A percentile compares a stretch with the other conserved stretches of the same genome.
phyloP scores from a whole-genome alignment of 2,113 vertebrate species.

The Eudorcas thomsonii region DNA sequence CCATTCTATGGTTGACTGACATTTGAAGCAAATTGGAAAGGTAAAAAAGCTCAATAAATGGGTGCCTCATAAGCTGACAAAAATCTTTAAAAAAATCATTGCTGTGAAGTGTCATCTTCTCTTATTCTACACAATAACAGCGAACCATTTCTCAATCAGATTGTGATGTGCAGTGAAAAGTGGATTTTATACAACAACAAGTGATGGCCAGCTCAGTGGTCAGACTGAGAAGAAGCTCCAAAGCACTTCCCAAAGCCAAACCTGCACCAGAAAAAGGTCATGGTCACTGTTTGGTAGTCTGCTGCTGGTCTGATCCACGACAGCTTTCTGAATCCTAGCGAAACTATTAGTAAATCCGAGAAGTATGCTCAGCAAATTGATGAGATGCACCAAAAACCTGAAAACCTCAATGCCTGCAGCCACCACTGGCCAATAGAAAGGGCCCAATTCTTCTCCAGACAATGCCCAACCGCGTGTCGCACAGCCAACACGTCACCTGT shows the following conservation, averaged over 20 bases:
- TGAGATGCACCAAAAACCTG: neutral
- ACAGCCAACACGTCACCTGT: too few relatives aligned
- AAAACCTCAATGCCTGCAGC: neutral
- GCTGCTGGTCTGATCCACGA: neutral
- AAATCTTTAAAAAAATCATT: neutral
- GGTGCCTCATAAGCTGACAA: neutral
- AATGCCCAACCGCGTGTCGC: too few relatives aligned
- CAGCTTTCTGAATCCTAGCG: neutral
- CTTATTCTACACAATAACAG: neutral
- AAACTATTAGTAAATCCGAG: neutral
- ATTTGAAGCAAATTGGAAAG: neutral
- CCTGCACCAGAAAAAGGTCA: neutral
- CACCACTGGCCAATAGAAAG: too few relatives aligned
- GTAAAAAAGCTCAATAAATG: rapidly evolving
- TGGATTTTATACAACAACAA: neutral
- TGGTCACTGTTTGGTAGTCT: neutral
- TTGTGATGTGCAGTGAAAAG: neutral
- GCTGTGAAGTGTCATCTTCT: neutral
- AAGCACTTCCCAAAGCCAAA: neutral
- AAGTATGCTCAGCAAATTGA: neutral
- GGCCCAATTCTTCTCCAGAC: too few relatives aligned
- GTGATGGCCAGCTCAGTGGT: neutral
- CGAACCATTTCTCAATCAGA: neutral
- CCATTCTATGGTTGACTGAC: neutral
- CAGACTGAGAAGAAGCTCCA: neutral